These are phyloP conservation scores for Tyrophagus putrescentiae DNA, from an alignment of 1,140 invertebrate species.

Conservation along the genomic window DNA sequence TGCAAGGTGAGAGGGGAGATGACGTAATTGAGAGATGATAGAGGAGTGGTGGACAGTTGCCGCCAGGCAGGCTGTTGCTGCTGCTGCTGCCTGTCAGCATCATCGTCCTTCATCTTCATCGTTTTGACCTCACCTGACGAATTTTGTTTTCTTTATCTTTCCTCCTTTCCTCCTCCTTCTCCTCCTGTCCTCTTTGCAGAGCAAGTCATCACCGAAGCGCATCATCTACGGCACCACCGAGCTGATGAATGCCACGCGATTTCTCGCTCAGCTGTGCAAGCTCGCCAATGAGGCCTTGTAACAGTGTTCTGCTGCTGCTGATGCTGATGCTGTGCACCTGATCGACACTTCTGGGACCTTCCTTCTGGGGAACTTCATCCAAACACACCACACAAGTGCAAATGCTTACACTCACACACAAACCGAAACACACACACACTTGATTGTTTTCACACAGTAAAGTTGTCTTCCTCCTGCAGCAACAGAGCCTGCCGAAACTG, in stretches of 20 bases:
- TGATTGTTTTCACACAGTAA: too few species aligned
- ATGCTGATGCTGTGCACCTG: too few species aligned
- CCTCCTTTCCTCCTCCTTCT: constrained; percentile 6
- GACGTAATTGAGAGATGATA: not conserved
- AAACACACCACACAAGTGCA: too few species aligned
- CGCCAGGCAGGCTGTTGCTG: too few species aligned
- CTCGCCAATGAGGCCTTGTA: constrained; percentile 16
- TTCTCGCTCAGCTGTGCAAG: constrained; percentile 62
- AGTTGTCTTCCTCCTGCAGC: too few species aligned
- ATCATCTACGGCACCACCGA: constrained; percentile 91
- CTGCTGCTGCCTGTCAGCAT: not conserved
- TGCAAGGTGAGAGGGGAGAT: constrained; percentile 46
- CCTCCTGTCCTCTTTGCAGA: constrained; percentile 31
- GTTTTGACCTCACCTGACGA: too few species aligned
- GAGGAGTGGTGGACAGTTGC: not conserved
- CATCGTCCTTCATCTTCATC: not conserved
- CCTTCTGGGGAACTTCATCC: too few species aligned
- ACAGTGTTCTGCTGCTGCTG: not conserved
- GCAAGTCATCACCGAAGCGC: constrained; percentile 48
- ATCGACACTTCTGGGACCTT: too few species aligned
- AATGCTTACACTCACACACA: too few species aligned
- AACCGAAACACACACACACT: not conserved
- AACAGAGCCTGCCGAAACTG: too few species aligned
- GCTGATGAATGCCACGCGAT: constrained; percentile 75
- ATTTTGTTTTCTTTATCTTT: too few species aligned